Evolutionary conservation across 2,888 invertebrate species (phyloP).

Genomic region (Onthophagus sagittarius): DNA sequence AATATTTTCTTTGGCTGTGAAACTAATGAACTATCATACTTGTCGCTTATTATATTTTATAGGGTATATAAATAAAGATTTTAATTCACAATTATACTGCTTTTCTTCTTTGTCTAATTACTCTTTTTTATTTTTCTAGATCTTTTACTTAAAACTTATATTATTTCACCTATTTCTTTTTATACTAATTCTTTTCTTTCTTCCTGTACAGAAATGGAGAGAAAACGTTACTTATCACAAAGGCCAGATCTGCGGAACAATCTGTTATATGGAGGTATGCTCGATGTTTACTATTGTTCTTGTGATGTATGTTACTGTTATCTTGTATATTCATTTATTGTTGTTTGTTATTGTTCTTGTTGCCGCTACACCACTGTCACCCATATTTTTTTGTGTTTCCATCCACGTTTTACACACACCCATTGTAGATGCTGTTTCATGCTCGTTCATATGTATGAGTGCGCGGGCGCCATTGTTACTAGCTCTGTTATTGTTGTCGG

Average conservation of each 20-base stretch:
- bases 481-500: not conserved
- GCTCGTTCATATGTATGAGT: not conserved
- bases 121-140: not conserved
- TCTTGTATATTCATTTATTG: not conserved
- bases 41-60: no score
- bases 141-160: not conserved
- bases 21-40: not conserved
- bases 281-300: not conserved
- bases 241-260: constrained; percentile 50
- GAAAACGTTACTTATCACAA: constrained; percentile 51
- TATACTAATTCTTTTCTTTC: constrained; percentile 32
- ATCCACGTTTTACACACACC: not conserved
- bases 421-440: not conserved
- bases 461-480: not conserved
- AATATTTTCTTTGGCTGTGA: not conserved
- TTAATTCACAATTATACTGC: not conserved
- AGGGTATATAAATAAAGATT: no score
- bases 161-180: constrained; percentile 11
- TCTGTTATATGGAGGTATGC: constrained; percentile 49
- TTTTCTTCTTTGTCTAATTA: constrained; percentile 1
- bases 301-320: not conserved
- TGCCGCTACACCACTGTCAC: not conserved
- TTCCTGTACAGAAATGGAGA: constrained; percentile 48
- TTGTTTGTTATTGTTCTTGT: not conserved
- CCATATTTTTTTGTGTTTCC: not conserved